A percentile compares a stretch with the other conserved stretches of the same genome.
phyloP scores from a whole-genome alignment of 2,797 vertebrate genomes.

The Poecilia picta region DNA sequence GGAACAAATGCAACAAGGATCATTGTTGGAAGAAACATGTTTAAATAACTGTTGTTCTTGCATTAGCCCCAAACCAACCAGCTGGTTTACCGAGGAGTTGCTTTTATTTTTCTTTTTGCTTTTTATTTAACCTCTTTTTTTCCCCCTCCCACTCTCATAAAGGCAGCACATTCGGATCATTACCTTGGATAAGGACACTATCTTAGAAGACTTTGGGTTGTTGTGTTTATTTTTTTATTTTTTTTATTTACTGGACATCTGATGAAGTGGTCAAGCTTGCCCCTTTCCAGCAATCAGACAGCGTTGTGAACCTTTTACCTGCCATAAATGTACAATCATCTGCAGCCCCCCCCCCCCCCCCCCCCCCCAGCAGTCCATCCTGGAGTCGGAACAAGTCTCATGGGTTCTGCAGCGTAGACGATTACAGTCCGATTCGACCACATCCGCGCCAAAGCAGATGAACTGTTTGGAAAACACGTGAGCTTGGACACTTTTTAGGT shows the following conservation, averaged over 20 bases:
- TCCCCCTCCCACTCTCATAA: conserved; percentile 44
- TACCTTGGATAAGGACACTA: conserved; percentile 66
- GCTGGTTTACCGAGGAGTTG: conserved; percentile 64
- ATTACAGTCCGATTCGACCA: conserved; percentile 26
- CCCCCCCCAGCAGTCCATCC: conserved; percentile 35
- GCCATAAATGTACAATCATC: conserved; percentile 33
- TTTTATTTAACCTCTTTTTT: conserved; percentile 62
- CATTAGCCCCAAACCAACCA: conserved; percentile 60
- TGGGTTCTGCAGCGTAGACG: conserved; percentile 29
- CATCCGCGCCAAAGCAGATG: conserved; percentile 23
- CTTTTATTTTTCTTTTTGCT: conserved; percentile 59
- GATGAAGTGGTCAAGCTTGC: conserved; percentile 38
- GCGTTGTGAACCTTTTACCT: conserved; percentile 40
- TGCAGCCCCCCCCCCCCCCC: background rate
- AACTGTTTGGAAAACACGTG: conserved; percentile 38
- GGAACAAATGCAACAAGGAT: conserved; percentile 62
- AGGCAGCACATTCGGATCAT: conserved; percentile 56
- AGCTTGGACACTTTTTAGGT: conserved; percentile 65
- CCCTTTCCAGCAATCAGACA: conserved; percentile 37
- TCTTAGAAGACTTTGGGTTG: conserved; percentile 54
- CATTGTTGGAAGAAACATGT: conserved; percentile 64
- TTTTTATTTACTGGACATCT: conserved; percentile 47
- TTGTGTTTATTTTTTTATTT: conserved; percentile 47
- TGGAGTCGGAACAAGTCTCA: conserved; percentile 33
- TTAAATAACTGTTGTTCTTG: conserved; percentile 60